Conservation (phyloP, 37 sponge, comb jelly and placozoan genomes). For the Spongilla lacustris region DNA sequence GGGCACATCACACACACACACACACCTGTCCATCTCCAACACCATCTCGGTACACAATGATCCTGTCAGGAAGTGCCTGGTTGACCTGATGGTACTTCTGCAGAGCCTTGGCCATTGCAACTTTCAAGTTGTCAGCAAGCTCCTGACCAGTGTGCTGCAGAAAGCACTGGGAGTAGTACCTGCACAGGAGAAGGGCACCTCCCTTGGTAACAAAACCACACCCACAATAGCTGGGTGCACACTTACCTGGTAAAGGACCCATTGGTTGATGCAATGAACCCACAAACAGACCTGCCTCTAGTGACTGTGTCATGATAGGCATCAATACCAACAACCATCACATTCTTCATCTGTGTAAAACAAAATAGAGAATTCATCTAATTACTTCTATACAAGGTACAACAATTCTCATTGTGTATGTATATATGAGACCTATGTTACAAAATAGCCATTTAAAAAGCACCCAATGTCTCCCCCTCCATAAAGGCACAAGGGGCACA, state of each 20-base stretch:
- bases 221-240: neutral
- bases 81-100: conserved; percentile 77
- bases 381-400: too few species aligned
- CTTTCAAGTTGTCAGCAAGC: conserved; percentile 79
- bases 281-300: conserved; percentile 85
- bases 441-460: too few species aligned
- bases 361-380: too few species aligned
- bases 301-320: conserved; percentile 91
- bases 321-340: conserved; percentile 96
- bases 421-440: too few species aligned
- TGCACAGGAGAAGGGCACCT: conserved; percentile 17
- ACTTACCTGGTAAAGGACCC: conserved; percentile 80
- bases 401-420: too few species aligned
- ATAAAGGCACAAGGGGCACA: neutral
- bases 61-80: conserved; percentile 78
- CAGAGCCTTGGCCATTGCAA: conserved; percentile 77
- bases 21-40: conserved; percentile 95
- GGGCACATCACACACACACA: neutral
- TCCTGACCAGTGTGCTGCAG: conserved; percentile 94
- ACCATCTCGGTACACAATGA: conserved; percentile 96
- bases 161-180: conserved; percentile 86
- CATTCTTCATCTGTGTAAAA: conserved; percentile 72
- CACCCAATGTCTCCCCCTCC: too few species aligned
- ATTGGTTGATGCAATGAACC: conserved; percentile 93
- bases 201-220: neutral